Evolutionary conservation across 2,113 vertebrate species (phyloP).

Genomic region (Calcarius ornatus): DNA sequence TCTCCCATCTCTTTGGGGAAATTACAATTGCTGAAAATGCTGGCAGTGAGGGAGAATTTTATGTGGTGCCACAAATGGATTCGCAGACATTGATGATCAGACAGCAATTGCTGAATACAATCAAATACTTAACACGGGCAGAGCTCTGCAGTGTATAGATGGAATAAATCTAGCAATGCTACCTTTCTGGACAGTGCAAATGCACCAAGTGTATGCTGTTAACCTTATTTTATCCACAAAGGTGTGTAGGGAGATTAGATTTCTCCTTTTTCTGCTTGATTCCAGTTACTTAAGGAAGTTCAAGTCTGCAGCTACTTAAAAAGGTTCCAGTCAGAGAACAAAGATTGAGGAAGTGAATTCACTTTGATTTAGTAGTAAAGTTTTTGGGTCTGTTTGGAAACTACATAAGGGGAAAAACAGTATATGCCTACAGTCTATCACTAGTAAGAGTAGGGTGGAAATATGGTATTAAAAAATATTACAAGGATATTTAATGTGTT

Average conservation of each 20-base stretch:
- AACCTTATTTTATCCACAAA: neutral
- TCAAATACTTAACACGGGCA: neutral
- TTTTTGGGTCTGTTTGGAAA: neutral
- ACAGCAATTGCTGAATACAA: slow-evolving; percentile 1
- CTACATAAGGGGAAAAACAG: neutral
- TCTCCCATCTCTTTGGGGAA: slow-evolving; percentile 31
- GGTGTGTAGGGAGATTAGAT: neutral
- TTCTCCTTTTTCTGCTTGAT: neutral
- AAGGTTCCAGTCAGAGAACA: neutral
- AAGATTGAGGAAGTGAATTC: neutral
- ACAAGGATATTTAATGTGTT: neutral
- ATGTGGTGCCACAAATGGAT: neutral
- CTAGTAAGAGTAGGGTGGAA: neutral
- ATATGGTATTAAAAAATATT: neutral
- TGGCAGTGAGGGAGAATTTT: neutral
- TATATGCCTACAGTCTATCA: neutral
- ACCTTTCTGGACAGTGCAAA: neutral
- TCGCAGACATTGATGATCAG: neutral
- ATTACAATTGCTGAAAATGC: neutral
- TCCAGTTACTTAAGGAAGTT: neutral
- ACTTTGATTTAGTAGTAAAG: neutral
- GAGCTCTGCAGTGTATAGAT: neutral
- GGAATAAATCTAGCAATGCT: neutral
- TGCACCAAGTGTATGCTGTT: neutral
- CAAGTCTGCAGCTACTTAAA: neutral